Base-by-base conservation (phyloP, 64 coral and sea anemone species). In the Platygyra sinensis region DNA sequence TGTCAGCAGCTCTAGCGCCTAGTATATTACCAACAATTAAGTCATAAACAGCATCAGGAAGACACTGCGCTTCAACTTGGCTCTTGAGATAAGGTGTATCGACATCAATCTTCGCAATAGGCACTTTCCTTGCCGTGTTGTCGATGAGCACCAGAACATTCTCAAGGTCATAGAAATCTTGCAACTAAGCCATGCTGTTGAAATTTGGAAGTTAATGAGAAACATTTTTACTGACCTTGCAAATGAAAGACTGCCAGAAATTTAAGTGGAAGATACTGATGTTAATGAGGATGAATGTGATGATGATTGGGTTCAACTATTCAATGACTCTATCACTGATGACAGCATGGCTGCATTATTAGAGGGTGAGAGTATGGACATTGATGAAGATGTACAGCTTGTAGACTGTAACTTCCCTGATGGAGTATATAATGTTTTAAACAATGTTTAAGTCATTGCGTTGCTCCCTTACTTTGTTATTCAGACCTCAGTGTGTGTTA, bases 281-380 rank as follows among this genome's bases (percentile, higher is more conserved):
- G 29, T 72, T 72, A 72, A 72, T 72, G 67, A 72, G 29, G 67
- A 72, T 72, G 67, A 72, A 72, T 72, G 8, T 72, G 22, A 72
- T 72, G 22, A 72, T 72, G 67, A 30, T 72, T 72, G 67, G 67
- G 24, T 28, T 3, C 0, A 27, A 28, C 18, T 72, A 72, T 28
- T 46, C 39, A 46, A 0, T 2, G 39, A 2, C 39, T 46, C 39
- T 46, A 46, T 46, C 39, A 46, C 39, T 72, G 67, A 72, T 9
- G 24, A 27, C 67, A 72, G 67, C 29, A 27, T 72, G 67, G 29
- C 3, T 72, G 29, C 67, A 72, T 1, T 72, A 27, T 72, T 72
- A 28, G 67, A 72, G 29, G 25, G 29, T 72, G 67, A 72, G 29
- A 72, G 67, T 28, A 27, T 72, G 67, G 67, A 72, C 67, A 72